Evolutionary conservation across 2,797 vertebrate species (phyloP), one percentile per base, ranked within the genome.

Genomic region (Psittacula derbiana): DNA sequence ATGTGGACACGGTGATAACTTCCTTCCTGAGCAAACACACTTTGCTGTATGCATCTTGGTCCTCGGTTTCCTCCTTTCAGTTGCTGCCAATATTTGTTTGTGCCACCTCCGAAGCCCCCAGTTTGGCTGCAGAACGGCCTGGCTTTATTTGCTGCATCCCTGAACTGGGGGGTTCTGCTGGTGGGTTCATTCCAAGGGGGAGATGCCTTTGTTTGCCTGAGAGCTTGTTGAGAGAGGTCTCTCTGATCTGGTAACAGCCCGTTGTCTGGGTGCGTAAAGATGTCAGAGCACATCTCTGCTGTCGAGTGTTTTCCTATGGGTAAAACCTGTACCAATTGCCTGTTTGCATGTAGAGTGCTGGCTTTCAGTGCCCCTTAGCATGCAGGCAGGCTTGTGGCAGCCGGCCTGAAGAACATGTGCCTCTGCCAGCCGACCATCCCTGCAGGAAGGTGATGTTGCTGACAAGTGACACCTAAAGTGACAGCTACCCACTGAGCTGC

Each of bases 1-100:
- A 88, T 95, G 94, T 86, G 95, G 94, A 93, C 55, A n/a, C 86
- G 88, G 88, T 84, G 93, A 95, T 64, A 72, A 47, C 95, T 97
- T 96, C 95, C 93, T 97, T 94, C 94, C 95, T 96, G 95, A 96
- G 92, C 83, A 82, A 90, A 84, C 8, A 67, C 92, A 44, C 88
- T 81, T 20, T 19, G 76, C 57, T 41, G 4, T 16, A 4, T 1
- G 5, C 55, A 11, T 86, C 91, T 81, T 41, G 28, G 30, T 94
- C 94, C 95, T 60, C 60, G 5, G 80, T 40, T 95, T 97, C 95
- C 92, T 95, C 90, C 92, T 17, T 66, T 93, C 74, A 15, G 60
- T 11, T 50, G 62, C 64, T 90, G 93, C 80, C 86, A 52, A 2
- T 62, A n/a, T 69, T 91, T 81, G 87, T 81, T 81, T 72, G 27